phyloP scores from a whole-genome alignment of 2,797 vertebrate species.

The Onychomys arenicola region DNA sequence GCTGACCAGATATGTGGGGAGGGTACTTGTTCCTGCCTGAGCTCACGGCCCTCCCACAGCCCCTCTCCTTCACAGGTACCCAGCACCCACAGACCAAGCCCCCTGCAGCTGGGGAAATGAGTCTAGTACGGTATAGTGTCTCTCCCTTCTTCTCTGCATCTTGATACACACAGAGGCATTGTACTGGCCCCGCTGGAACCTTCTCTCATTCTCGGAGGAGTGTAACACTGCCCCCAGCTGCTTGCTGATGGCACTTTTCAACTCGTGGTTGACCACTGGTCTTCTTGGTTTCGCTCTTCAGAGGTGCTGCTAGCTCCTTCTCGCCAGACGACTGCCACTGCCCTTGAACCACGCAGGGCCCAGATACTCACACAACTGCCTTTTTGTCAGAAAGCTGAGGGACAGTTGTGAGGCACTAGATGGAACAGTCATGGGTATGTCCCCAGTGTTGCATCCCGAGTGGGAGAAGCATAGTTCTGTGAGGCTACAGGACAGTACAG shows the following conservation, averaged over 20 bases:
- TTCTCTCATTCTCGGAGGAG: background rate
- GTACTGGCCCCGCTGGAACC: background rate
- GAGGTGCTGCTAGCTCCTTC: background rate
- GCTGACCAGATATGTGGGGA: background rate
- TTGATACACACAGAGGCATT: background rate
- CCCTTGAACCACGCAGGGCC: background rate
- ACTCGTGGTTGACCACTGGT: background rate
- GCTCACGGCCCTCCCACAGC: background rate
- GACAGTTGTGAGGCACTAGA: slow-evolving; percentile 72
- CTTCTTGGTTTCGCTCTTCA: background rate
- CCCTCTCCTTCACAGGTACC: background rate
- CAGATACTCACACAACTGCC: slow-evolving; percentile 84
- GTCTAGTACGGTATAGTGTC: background rate
- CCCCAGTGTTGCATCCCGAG: slow-evolving; percentile 79
- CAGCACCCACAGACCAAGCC: background rate
- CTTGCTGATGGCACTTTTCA: background rate
- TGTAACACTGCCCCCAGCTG: background rate
- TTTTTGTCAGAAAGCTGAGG: slow-evolving; percentile 83
- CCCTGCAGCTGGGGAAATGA: background rate
- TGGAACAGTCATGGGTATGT: slow-evolving; percentile 81
- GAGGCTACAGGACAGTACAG: background rate
- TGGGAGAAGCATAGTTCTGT: slow-evolving; percentile 82
- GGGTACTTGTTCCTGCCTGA: background rate
- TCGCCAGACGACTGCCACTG: background rate
- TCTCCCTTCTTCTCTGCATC: background rate